These are phyloP conservation scores for Cynodonichthys magdalenae DNA, from an alignment of 2,797 vertebrate species.

Conservation along the genomic window DNA sequence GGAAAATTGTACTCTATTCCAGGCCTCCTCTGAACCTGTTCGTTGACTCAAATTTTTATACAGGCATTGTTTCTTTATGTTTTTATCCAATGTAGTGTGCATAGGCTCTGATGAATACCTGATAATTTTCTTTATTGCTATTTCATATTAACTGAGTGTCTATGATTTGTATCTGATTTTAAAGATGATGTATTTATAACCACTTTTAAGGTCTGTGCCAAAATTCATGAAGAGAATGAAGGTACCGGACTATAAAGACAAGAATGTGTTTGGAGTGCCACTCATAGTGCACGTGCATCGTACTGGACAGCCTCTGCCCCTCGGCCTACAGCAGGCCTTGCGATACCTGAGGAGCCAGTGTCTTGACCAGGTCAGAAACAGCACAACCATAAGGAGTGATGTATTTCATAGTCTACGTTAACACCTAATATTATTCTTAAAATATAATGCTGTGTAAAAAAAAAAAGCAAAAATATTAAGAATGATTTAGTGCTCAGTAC, in stretches of 20 bases:
- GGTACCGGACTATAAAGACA: conserved; percentile 97
- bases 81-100: neutral
- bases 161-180: neutral
- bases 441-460: too few species aligned
- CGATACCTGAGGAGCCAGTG: conserved; percentile 93
- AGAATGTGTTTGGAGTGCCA: conserved; percentile 95
- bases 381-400: conserved; percentile 15
- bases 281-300: conserved; percentile 96
- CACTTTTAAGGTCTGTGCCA: conserved; percentile 89
- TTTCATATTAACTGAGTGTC: neutral
- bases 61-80: neutral
- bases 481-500: neutral
- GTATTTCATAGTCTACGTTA: conserved; percentile 1
- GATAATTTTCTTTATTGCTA: neutral
- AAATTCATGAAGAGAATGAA: conserved; percentile 99
- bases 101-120: neutral
- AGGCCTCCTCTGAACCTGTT: neutral
- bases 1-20: neutral
- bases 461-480: too few species aligned
- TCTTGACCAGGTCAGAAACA: conserved; percentile 90
- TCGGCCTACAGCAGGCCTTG: conserved; percentile 94
- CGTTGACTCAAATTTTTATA: neutral
- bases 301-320: conserved; percentile 93
- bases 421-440: neutral
- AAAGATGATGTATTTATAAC: conserved; percentile 10